phyloP scores from a whole-genome alignment of 2,797 vertebrate species.

The Pempheris klunzingeri region DNA sequence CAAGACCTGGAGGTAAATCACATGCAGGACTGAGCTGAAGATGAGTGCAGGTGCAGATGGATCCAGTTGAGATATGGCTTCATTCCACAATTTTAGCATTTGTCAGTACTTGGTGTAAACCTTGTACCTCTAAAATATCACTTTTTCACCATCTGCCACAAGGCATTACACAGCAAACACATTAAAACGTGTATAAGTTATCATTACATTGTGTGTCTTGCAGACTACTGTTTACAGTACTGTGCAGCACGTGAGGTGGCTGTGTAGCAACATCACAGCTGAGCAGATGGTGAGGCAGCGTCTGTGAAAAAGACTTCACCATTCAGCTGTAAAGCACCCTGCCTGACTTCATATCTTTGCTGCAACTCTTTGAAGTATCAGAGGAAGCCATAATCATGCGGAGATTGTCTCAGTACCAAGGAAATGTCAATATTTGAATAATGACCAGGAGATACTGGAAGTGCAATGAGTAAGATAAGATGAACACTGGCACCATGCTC shows the following conservation, averaged over 20 bases:
- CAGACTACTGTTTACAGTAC: conserved; percentile 44
- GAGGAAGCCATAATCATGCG: conserved; percentile 5
- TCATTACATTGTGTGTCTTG: conserved; percentile 26
- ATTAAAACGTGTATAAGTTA: conserved; percentile 19
- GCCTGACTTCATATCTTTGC: conserved; percentile 23
- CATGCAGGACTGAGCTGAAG: conserved; percentile 12
- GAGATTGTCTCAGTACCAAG: neutral
- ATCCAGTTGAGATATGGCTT: conserved; percentile 19
- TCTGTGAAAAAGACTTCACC: conserved; percentile 57
- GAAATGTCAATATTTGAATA: conserved; percentile 36
- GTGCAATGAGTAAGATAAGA: conserved; percentile 27
- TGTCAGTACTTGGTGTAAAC: conserved; percentile 12
- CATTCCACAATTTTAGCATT: conserved; percentile 30
- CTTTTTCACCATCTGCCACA: conserved; percentile 3
- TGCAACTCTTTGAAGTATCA: conserved; percentile 32
- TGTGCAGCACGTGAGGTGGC: conserved; percentile 25
- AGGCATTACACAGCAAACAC: conserved; percentile 8
- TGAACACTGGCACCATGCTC: conserved; percentile 20
- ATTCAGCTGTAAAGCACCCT: conserved; percentile 48
- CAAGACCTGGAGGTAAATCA: conserved; percentile 23
- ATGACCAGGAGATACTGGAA: conserved; percentile 26
- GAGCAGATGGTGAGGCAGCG: conserved; percentile 60
- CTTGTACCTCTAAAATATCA: neutral
- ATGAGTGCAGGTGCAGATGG: too few species aligned
- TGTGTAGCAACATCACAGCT: conserved; percentile 36